Percentiles rank a stretch among this genome's conserved stretches.
Evolutionary conservation across 2,888 invertebrate genomes (phyloP).

Genomic region (Chloroclysta siterata): DNA sequence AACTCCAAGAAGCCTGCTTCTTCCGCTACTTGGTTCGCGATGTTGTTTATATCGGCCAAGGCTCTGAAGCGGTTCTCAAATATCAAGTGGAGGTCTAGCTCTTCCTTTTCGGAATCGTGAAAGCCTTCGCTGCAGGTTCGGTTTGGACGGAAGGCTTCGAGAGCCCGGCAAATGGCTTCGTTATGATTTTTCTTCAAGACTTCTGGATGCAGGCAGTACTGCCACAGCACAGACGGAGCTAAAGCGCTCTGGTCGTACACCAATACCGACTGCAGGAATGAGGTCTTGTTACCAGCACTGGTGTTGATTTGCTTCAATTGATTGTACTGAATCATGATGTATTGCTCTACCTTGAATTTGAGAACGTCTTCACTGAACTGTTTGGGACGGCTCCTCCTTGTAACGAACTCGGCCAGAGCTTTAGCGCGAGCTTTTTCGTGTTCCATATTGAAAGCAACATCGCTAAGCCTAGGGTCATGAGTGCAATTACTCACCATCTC

Average conservation of each 20-base stretch:
- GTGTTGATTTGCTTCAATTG: slow-evolving; percentile 12
- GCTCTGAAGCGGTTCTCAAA: slow-evolving; percentile 11
- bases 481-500: slow-evolving; percentile 13
- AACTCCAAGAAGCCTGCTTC: slow-evolving; percentile 10
- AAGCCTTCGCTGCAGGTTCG: slow-evolving; percentile 10
- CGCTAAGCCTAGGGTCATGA: slow-evolving; percentile 1
- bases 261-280: neutral
- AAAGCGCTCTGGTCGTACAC: slow-evolving; percentile 6
- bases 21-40: slow-evolving; percentile 3
- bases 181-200: slow-evolving; percentile 13
- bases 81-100: slow-evolving; percentile 6
- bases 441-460: slow-evolving; percentile 8
- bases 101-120: slow-evolving; percentile 6
- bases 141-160: slow-evolving; percentile 4
- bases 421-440: slow-evolving; percentile 10
- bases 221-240: slow-evolving; percentile 5
- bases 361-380: slow-evolving; percentile 3
- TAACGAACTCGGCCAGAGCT: slow-evolving; percentile 1
- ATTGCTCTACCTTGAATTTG: slow-evolving; percentile 12
- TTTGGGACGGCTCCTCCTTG: slow-evolving; percentile 5
- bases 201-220: slow-evolving; percentile 11
- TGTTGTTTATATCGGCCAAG: slow-evolving; percentile 10
- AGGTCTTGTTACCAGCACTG: neutral
- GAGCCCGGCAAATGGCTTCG: slow-evolving; percentile 13
- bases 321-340: slow-evolving; percentile 15